Evolutionary conservation across 2,888 invertebrate species (phyloP), one percentile per base, ranked within the genome.

Genomic region (Cryptus armator): DNA sequence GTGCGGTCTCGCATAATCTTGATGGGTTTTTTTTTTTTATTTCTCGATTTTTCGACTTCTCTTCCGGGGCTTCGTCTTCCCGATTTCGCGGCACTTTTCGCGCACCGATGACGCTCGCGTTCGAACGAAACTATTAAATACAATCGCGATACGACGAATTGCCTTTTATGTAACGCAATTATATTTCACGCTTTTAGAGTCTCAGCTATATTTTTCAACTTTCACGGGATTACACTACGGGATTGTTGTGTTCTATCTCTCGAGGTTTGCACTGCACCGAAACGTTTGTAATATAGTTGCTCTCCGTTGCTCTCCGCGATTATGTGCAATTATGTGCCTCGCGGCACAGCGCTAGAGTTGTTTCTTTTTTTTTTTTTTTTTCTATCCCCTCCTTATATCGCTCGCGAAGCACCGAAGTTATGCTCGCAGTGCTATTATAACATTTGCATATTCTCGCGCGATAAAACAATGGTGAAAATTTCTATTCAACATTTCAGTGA

Each of bases 161-260:
- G 37, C 80, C 77, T 70, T 83, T 76, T 86, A 80, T 66, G 81
- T 74, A 80, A 86, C 62, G 67, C 85, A 74, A 81, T 84, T 81
- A 81, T 79, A 68, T 84, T 78, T 62, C 51, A 78, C 81, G 84
- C 68, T 77, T 70, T 53, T 43, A 48, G 75, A n/a, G 77, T 32
- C n/a, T 10, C 74, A 6, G 46, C 62, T 64, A 16, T 48, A 46
- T 71, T 80, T 80, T 32, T 64, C 84, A 56, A 67, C 48, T 75
- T 79, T 72, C 71, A 67, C 51, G 71, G 43, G 72, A 6, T 75
- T 74, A 2, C 53, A 37, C n/a, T 24, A 16, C 44, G 44, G 59
- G 24, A 10, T 24, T 51, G 16, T 19, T 44, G 16, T 29, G 12
- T 37, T 43, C 37, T 14, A 14, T 56, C 56, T 14, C 12, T 14